phyloP scores from a whole-genome alignment of 2,888 invertebrate species.

The Melieria picta region DNA sequence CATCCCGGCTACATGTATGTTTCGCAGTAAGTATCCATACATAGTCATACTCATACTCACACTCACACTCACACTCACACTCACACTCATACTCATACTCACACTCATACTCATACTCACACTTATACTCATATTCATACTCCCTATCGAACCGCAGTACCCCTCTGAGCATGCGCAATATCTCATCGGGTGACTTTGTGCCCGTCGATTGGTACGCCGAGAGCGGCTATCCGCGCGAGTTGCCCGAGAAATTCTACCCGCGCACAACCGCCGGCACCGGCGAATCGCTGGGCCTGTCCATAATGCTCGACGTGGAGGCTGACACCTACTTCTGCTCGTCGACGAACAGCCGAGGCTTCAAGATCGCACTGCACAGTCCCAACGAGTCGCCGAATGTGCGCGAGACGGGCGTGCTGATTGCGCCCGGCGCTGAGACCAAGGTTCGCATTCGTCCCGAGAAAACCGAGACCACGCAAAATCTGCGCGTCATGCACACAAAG shows the following conservation, averaged over 20 bases:
- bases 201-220: slow-evolving; percentile 79
- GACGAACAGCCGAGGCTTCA: slow-evolving; percentile 70
- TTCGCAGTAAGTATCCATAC: slow-evolving; percentile 44
- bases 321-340: slow-evolving; percentile 83
- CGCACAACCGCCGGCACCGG: slow-evolving; percentile 70
- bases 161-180: slow-evolving; percentile 38
- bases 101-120: background rate
- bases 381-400: slow-evolving; percentile 59
- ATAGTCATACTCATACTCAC: background rate
- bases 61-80: too few relatives aligned
- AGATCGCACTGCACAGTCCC: slow-evolving; percentile 58
- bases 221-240: slow-evolving; percentile 71
- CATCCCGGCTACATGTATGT: slow-evolving; percentile 67
- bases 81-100: background rate
- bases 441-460: slow-evolving; percentile 56
- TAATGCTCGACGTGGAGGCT: slow-evolving; percentile 76
- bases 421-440: slow-evolving; percentile 57
- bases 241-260: slow-evolving; percentile 71
- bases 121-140: too few relatives aligned
- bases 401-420: slow-evolving; percentile 56
- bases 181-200: background rate
- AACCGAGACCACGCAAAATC: slow-evolving; percentile 49
- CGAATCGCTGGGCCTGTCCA: slow-evolving; percentile 75
- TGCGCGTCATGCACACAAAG: slow-evolving; percentile 49
- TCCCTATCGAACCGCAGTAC: slow-evolving; percentile 38